Base-by-base conservation (phyloP, 1,140 invertebrate species). In the Acromyrmex heyeri region DNA sequence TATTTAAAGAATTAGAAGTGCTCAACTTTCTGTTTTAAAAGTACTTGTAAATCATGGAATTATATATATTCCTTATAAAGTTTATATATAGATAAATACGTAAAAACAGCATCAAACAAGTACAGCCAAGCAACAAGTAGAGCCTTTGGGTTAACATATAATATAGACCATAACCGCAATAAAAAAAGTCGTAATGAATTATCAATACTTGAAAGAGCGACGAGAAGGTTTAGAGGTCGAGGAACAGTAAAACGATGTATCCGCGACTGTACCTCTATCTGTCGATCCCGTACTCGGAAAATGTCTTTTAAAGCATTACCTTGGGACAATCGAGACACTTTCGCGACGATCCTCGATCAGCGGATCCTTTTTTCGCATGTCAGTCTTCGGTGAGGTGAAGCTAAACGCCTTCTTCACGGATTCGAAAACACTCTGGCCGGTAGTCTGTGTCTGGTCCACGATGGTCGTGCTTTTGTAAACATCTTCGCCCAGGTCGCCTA, bases 381-480 rank as follows among this genome's bases (percentile, higher is more conserved):
- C 94, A 38, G 95, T 93, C 91, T 94, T 94, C 6, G 95, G 95
- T 34, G 94, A 93, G 61, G 95, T 95, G 93, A 96, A 96, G 93
- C 94, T 96, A 94, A 97, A 96, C 62, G 96, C 96, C 94, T 96
- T 96, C 95, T 96, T 97, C 70, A 97, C 94, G 79, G 95, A 96
- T 86, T 97, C 96, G 86, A 97, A 92, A 53, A 97, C 94, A 85
- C 95, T 96, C 61, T 95, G 93, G 16, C 95, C 91, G 34, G 94
- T 94, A 77, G 94, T 95, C 86, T 96, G 95, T 44, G 95, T 96
- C 86, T 95, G 95, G 87, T 96, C 96, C 73, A 95, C 94, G 91
- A 96, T 95, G 55, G 96, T 97, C 27, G 96, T 97, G 90, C 96
- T 96, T 92, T 96, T 96, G 95, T 97, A 97, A 75, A 96, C 96